phyloP scores from a whole-genome alignment of 2,113 vertebrate genomes.

The Phaethon lepturus region DNA sequence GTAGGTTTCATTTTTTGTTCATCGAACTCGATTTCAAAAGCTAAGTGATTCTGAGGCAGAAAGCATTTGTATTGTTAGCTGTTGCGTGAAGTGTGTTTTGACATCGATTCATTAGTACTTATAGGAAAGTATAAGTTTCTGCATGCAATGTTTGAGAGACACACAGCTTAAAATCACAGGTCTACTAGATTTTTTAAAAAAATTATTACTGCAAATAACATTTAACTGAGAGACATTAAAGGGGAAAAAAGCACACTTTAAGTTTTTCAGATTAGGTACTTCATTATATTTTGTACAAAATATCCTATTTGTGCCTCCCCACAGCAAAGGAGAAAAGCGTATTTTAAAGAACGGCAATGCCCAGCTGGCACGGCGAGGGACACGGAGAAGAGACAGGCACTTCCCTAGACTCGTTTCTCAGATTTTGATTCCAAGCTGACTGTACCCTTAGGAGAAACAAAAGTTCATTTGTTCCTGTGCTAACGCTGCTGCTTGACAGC shows the following conservation, averaged over 20 bases:
- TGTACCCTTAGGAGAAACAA: not conserved
- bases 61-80: not conserved
- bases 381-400: fast-evolving
- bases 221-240: not conserved
- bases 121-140: not conserved
- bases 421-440: not conserved
- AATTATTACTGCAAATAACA: not conserved
- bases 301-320: not conserved
- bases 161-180: not conserved
- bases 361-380: fast-evolving
- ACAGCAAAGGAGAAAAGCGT: not conserved
- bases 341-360: not conserved
- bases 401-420: not conserved
- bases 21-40: not conserved
- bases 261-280: not conserved
- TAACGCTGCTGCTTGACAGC: not conserved
- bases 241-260: not conserved
- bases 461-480: not conserved
- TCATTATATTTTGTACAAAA: not conserved
- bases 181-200: not conserved
- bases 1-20: not conserved
- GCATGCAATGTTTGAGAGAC: not conserved
- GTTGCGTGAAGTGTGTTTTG: not conserved
- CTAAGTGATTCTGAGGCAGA: not conserved
- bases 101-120: not conserved